phyloP scores from a whole-genome alignment of 2,113 vertebrate genomes.

The Crocuta crocuta region DNA sequence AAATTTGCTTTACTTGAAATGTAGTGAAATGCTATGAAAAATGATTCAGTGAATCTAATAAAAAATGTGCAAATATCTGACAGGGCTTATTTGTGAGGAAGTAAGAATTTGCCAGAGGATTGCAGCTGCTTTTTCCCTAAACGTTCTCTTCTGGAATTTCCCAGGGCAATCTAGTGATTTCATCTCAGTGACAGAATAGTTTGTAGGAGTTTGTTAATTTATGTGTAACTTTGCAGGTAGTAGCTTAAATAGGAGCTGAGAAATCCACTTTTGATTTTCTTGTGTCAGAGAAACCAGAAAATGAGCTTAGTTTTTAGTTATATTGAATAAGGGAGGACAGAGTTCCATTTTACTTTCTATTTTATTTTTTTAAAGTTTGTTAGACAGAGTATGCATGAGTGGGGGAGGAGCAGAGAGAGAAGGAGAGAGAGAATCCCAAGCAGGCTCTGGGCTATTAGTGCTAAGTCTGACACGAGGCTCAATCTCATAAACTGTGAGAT shows the following conservation, averaged over 20 bases:
- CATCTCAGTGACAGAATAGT: neutral
- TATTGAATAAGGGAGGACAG: neutral
- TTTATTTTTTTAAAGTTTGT: too few species aligned
- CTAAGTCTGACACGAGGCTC: too few species aligned
- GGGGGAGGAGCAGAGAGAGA: too few species aligned
- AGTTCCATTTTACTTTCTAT: conserved; percentile 9
- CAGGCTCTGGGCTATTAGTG: too few species aligned
- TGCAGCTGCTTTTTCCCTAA: neutral
- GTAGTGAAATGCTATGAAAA: conserved; percentile 7
- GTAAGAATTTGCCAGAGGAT: neutral
- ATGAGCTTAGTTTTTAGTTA: conserved; percentile 13
- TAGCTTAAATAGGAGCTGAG: conserved; percentile 10
- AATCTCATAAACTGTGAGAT: too few species aligned
- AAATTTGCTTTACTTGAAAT: neutral
- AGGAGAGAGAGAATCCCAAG: too few species aligned
- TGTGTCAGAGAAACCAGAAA: conserved; percentile 30
- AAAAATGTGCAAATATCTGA: neutral
- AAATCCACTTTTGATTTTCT: neutral
- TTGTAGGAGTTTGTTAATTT: conserved; percentile 39
- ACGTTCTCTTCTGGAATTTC: neutral
- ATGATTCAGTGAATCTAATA: conserved; percentile 1
- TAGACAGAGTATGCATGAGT: too few species aligned
- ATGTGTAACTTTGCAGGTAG: neutral
- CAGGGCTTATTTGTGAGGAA: neutral
- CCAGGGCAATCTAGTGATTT: neutral